A percentile compares a stretch with the other conserved stretches of the same genome.
Conservation (phyloP, 2,888 invertebrate species). For the Amiota mariae region DNA sequence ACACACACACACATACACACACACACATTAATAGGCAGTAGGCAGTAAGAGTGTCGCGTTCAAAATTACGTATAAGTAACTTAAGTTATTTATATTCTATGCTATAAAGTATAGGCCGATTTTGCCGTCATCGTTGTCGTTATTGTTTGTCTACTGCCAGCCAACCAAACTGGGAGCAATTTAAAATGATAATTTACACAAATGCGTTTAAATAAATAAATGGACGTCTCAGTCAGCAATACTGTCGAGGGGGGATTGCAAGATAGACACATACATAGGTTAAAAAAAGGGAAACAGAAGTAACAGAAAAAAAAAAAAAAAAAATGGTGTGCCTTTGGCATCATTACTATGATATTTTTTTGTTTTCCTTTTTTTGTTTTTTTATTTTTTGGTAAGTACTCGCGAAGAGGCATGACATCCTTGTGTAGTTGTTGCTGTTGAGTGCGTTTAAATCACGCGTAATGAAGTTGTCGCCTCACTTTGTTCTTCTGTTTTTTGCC, state of each 20-base stretch:
- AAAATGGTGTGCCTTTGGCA: background rate
- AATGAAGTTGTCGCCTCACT: constrained; percentile 60
- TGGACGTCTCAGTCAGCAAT: background rate
- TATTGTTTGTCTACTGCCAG: constrained; percentile 5
- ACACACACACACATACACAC: too few relatives aligned
- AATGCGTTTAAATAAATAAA: constrained; percentile 70
- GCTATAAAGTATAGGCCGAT: constrained; percentile 1
- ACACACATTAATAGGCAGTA: background rate
- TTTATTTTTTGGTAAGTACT: constrained; percentile 25
- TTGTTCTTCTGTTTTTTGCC: constrained; percentile 13
- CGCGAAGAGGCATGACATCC: constrained; percentile 32
- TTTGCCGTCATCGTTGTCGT: constrained; percentile 19
- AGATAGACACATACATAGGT: background rate
- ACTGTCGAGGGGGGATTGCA: too few relatives aligned
- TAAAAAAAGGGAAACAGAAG: background rate
- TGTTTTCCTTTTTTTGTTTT: constrained; percentile 3
- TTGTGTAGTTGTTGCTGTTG: constrained; percentile 57
- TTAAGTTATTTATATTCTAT: constrained; percentile 6
- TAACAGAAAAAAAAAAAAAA: constrained; percentile 2
- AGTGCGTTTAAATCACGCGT: constrained; percentile 64
- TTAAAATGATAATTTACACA: constrained; percentile 71
- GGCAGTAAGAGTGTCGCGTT: constrained; percentile 32
- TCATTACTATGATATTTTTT: constrained; percentile 18
- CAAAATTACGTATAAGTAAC: constrained; percentile 55
- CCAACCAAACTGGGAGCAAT: constrained; percentile 55